phyloP scores from a whole-genome alignment of 2,113 vertebrate genomes.

The Myxocyprinus asiaticus region DNA sequence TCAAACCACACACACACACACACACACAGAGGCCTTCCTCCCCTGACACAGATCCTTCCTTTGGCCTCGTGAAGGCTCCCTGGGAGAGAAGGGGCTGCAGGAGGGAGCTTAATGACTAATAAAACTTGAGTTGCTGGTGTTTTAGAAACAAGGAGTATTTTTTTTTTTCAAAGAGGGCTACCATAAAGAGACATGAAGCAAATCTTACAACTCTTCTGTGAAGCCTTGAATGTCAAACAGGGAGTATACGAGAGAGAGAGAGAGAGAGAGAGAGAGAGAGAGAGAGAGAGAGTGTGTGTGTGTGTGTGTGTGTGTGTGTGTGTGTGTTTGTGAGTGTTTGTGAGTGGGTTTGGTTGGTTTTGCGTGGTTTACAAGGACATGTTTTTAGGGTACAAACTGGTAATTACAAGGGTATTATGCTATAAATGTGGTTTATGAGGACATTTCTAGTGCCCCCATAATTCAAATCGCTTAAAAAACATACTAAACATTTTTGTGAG shows the following conservation, averaged over 20 bases:
- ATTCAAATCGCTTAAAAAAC: too few species aligned
- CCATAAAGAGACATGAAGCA: slow-evolving; percentile 68
- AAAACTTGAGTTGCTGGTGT: slow-evolving; percentile 75
- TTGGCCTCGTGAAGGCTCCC: slow-evolving; percentile 62
- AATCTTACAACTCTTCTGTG: slow-evolving; percentile 69
- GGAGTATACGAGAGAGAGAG: slow-evolving; percentile 50
- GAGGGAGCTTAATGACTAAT: slow-evolving; percentile 82
- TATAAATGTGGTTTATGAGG: too few species aligned
- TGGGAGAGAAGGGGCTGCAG: slow-evolving; percentile 67
- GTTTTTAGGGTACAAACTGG: slow-evolving; percentile 62
- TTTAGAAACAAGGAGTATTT: slow-evolving; percentile 74
- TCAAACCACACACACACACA: slow-evolving; percentile 22
- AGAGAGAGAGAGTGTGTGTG: neutral
- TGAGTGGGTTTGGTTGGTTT: slow-evolving; percentile 44
- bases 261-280: slow-evolving; percentile 42
- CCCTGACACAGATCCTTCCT: slow-evolving; percentile 20
- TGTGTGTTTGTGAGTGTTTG: too few species aligned
- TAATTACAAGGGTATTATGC: too few species aligned
- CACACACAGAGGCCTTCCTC: slow-evolving; percentile 19
- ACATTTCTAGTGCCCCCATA: too few species aligned
- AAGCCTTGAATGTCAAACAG: slow-evolving; percentile 54
- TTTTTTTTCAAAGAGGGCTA: slow-evolving; percentile 65
- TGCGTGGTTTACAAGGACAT: slow-evolving; percentile 28
- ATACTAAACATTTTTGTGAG: too few species aligned
- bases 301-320: too few species aligned